Conservation (phyloP, 2,113 vertebrate species). For the Crotalus horridus region DNA sequence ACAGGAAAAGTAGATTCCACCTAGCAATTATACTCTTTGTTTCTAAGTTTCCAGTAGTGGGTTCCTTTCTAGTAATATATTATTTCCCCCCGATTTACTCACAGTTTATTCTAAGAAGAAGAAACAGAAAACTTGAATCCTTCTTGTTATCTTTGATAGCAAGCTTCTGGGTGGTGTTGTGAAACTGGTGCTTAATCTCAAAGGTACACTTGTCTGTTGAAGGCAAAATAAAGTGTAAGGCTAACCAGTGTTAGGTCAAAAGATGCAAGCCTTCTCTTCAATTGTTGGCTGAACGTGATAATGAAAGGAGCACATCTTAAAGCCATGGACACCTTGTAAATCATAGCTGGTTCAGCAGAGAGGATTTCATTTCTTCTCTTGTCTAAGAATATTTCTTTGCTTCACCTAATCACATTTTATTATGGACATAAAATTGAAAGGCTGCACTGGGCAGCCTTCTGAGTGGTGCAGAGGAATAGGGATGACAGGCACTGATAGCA, state of each 20-base stretch:
- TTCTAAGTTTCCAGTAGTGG: not conserved
- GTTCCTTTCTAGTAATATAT: constrained; percentile 18
- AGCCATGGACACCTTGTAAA: constrained; percentile 19
- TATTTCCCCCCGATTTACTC: constrained; percentile 16
- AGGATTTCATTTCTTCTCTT: constrained; percentile 3
- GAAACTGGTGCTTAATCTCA: constrained; percentile 61
- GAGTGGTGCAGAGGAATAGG: constrained; percentile 51
- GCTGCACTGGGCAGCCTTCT: constrained; percentile 48
- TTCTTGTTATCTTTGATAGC: constrained; percentile 56
- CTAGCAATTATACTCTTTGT: not conserved
- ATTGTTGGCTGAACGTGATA: not conserved
- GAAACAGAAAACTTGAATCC: constrained; percentile 35
- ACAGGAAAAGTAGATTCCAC: not conserved
- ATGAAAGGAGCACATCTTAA: constrained; percentile 18
- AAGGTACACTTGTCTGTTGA: constrained; percentile 64
- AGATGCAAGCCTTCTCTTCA: constrained; percentile 28
- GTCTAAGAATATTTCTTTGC: constrained; percentile 29
- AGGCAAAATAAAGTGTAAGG: constrained; percentile 47
- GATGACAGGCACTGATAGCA: constrained; percentile 49
- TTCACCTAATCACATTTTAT: constrained; percentile 43
- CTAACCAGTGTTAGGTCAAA: constrained; percentile 30
- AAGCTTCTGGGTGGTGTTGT: constrained; percentile 48
- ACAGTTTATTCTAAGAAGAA: constrained; percentile 42
- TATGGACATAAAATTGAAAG: constrained; percentile 39
- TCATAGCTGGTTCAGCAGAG: not conserved